Base-by-base conservation (phyloP, 2,113 vertebrate genomes). In the Spea bombifrons region DNA sequence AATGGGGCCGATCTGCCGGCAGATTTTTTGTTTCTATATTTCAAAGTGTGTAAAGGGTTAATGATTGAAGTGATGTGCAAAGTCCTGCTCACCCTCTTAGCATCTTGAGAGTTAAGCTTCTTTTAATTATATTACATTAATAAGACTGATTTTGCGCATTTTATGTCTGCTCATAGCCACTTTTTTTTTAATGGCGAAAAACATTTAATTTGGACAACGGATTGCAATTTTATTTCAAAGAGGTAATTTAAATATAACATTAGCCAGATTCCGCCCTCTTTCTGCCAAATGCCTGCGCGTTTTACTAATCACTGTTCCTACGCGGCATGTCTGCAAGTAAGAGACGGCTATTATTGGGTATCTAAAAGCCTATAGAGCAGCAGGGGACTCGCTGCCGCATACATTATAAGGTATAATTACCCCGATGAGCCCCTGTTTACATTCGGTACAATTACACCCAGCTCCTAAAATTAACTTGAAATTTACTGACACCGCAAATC, bases 211-310 rank as follows among this genome's bases (percentile, higher is more conserved):
- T 48, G 75, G 75, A 69, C 65, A 48, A 30, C 4, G 17, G 66
- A 69, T 68, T 16, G 66, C 50, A 8, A 59, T 76, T 76, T 55
- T 67, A 76, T 68, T 47, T 68, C 52, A 69, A 59, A 46, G 15
- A 61, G 53, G 52, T 45, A 15, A 30, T 69, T 76, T 69, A 59
- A 69, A 61, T 47, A 69, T 43, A 59, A 47, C 52, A 76, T 61
- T 69, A 70, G 57, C 47, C 75, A 4, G 75, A 57, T 55, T 67
- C 8, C 6, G 13, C 44, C 49, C 15, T 55, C 52, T 13, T 17
- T 57, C 75, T 61, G 66, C 45, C 75, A 76, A 69, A 59, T 59
- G 55, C 75, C 67, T 47, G 75, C 67, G 66, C 68, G 45, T 69
- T 70, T 76, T 61, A 61, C 75, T 30, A 53, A 76, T 70, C 43